Evolutionary conservation across 64 coral and sea anemone genomes (phyloP), one percentile per base, ranked within the genome.

Genomic region (Montipora sp.): DNA sequence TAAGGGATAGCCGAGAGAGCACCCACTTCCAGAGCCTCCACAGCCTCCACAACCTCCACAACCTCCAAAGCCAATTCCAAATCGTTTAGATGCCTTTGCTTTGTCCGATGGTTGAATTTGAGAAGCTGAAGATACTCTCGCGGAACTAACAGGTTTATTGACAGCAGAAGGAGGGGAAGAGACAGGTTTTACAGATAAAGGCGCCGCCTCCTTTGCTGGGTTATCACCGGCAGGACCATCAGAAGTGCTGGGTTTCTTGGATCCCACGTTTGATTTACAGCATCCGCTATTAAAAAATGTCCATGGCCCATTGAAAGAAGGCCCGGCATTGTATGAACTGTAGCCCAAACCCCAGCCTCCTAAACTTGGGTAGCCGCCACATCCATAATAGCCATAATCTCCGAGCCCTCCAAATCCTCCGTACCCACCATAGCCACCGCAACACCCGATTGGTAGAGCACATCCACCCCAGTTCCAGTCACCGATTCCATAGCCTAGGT

Each of bases 191-290:
- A 85, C 65, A 69, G 82, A 85, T 47, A 85, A 71, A 23, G 63
- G 82, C 12, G 61, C 82, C 50, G 82, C 82, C 7, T 85, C 82
- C 47, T 85, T 85, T 47, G 45, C 12, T 4, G 46, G 68, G 3
- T 85, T 70, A 3, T 20, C 65, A 85, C 46, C 82, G 46, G 16
- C 44, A 51, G 61, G 63, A 72, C 13, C 71, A 85, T 85, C 82
- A 84, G 61, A 47, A 84, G 80, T 63, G 15, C 44, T 15, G 12
- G 81, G 66, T 47, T 5, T 61, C 16, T 84, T 5, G 5, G 59
- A 63, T n/a, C 82, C 82, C 65, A 85, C 82, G 65, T 85, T 85
- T 71, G 82, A 85, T 85, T 85, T 85, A 47, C 82, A 85, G 65
- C 82, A 85, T 3, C 82, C 82, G 46, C 46, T 59, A 85, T 85